Percentiles rank a stretch among this genome's conserved stretches.
Conservation (phyloP, 2,888 invertebrate species). For the Melieria crassipennis region DNA sequence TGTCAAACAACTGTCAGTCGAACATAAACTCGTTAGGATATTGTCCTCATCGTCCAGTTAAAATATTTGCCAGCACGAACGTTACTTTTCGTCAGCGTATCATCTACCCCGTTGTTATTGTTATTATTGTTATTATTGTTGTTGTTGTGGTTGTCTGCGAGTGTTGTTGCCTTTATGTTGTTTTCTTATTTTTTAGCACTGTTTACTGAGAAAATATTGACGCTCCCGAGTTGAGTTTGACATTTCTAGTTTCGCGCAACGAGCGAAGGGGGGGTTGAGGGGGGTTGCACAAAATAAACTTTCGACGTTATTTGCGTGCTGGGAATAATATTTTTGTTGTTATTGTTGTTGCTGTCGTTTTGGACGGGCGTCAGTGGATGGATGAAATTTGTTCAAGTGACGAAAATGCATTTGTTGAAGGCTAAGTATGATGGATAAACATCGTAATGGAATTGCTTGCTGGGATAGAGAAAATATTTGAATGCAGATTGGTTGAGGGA, state of each 20-base stretch:
- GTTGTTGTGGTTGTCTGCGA: conserved; percentile 24
- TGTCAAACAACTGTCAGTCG: too few species aligned
- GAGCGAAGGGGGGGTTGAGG: too few species aligned
- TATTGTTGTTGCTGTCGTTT: too few species aligned
- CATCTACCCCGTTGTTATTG: not conserved
- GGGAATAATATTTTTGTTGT: too few species aligned
- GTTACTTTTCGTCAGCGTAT: not conserved
- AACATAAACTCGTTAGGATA: too few species aligned
- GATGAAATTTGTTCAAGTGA: not conserved
- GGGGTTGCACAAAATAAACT: too few species aligned
- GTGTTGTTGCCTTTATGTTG: conserved; percentile 10
- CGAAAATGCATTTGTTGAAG: not conserved
- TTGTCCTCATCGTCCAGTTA: too few species aligned
- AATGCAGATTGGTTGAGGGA: too few species aligned
- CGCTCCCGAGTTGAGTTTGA: not conserved
- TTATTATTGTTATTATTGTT: not conserved
- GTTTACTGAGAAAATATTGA: not conserved
- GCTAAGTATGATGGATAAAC: not conserved
- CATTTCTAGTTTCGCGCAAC: not conserved
- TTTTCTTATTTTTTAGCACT: not conserved
- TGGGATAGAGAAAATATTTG: too few species aligned
- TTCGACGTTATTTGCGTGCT: too few species aligned
- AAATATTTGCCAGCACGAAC: too few species aligned
- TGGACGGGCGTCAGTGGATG: too few species aligned
- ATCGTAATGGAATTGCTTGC: not conserved